phyloP scores from a whole-genome alignment of 2,113 vertebrate genomes.

The Poecilia latipinna region DNA sequence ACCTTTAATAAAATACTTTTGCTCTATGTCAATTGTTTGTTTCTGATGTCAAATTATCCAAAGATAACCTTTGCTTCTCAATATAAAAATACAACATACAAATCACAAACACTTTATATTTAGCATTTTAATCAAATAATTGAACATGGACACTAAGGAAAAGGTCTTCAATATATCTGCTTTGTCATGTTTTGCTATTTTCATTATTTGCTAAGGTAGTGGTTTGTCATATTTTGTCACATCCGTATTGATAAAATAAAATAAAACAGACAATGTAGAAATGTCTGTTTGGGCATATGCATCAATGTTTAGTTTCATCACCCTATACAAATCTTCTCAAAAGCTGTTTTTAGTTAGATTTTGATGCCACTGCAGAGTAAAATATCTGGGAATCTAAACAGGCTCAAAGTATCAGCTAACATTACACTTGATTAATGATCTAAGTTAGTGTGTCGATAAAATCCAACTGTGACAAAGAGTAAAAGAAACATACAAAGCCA shows the following conservation, averaged over 20 bases:
- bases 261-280: too few species aligned
- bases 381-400: neutral
- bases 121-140: too few species aligned
- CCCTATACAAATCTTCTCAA: neutral
- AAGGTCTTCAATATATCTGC: too few species aligned
- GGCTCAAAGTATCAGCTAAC: neutral
- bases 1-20: neutral
- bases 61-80: neutral
- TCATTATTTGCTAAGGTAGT: too few species aligned
- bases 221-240: too few species aligned
- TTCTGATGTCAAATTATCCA: neutral
- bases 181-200: too few species aligned
- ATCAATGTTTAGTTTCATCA: neutral
- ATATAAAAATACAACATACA: too few species aligned
- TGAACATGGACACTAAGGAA: too few species aligned
- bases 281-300: too few species aligned
- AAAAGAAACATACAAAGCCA: neutral
- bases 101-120: too few species aligned
- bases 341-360: neutral
- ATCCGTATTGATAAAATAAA: too few species aligned
- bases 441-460: neutral
- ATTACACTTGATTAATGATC: conserved; percentile 3
- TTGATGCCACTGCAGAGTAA: neutral
- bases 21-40: neutral
- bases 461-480: conserved; percentile 4